Conservation (phyloP, 2,113 vertebrate species). For the Lampris megalopsis region DNA sequence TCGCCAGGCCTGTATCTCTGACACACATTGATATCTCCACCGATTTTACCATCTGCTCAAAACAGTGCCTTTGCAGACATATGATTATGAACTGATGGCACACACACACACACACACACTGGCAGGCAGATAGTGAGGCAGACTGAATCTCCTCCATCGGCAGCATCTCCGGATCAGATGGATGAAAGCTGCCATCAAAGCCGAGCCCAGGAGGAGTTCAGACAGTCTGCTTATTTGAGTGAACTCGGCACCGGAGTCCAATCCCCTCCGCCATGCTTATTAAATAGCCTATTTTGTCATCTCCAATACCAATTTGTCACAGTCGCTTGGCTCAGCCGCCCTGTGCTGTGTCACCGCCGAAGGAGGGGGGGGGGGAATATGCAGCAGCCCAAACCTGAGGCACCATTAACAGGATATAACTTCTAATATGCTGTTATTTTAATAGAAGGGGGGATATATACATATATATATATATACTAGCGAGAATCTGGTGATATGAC, state of each 20-base stretch:
- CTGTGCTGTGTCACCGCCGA: conserved; percentile 53
- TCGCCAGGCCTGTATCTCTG: conserved; percentile 44
- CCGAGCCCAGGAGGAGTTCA: conserved; percentile 74
- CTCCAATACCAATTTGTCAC: conserved; percentile 82
- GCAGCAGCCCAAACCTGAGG: conserved; percentile 15
- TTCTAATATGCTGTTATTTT: too few relatives aligned
- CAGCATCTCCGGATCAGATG: conserved; percentile 75
- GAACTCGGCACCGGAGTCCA: conserved; percentile 75
- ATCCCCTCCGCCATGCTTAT: conserved; percentile 77
- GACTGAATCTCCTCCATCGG: conserved; percentile 50
- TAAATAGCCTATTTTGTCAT: conserved; percentile 78
- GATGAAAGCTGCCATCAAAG: conserved; percentile 82
- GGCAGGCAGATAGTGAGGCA: conserved; percentile 40
- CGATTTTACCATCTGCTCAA: conserved; percentile 68
- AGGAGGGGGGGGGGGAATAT: conserved; percentile 19
- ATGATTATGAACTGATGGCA: conserved; percentile 8
- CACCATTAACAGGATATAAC: conserved; percentile 25
- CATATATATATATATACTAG: too few relatives aligned
- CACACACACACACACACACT: conserved; percentile 21
- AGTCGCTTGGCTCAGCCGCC: conserved; percentile 67
- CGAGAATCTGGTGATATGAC: too few relatives aligned
- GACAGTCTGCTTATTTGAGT: conserved; percentile 73
- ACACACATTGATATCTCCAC: conserved; percentile 63
- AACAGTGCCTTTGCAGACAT: conserved; percentile 27
- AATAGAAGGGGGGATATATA: too few relatives aligned